Conservation (phyloP, 2,113 vertebrate species). For the Myotis davidii region DNA sequence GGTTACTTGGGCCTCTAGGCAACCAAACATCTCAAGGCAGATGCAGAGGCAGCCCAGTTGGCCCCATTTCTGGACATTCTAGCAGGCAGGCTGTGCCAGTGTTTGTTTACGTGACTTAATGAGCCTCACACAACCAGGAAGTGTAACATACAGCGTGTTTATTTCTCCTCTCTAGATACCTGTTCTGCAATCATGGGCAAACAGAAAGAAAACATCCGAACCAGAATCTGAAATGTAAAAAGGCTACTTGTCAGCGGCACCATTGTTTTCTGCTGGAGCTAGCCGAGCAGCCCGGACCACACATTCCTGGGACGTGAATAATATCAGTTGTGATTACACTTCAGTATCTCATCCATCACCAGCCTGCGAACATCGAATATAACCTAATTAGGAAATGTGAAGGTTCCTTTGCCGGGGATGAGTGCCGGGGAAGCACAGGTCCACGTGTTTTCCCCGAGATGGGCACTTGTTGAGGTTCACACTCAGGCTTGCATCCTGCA, state of each 20-base stretch:
- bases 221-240: slow-evolving; percentile 2
- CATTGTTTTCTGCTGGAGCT: slow-evolving; percentile 84
- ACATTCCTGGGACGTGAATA: slow-evolving; percentile 90
- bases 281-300: slow-evolving; percentile 82
- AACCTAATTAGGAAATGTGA: slow-evolving; percentile 90
- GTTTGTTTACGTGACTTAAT: background rate
- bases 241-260: slow-evolving; percentile 75
- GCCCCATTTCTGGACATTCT: slow-evolving; percentile 26
- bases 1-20: slow-evolving; percentile 32
- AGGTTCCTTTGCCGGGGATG: slow-evolving; percentile 56
- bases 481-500: background rate
- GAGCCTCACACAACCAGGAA: background rate
- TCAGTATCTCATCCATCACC: slow-evolving; percentile 85
- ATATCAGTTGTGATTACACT: slow-evolving; percentile 88
- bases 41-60: background rate
- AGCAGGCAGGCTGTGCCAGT: background rate
- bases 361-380: slow-evolving; percentile 83
- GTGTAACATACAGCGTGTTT: background rate
- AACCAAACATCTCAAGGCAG: slow-evolving; percentile 27
- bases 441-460: background rate
- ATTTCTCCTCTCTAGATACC: slow-evolving; percentile 38
- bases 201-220: slow-evolving; percentile 21
- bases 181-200: background rate
- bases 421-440: background rate
- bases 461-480: background rate